Evolutionary conservation across 2,113 vertebrate genomes (phyloP).

Genomic region (Leucoraja erinaceus): DNA sequence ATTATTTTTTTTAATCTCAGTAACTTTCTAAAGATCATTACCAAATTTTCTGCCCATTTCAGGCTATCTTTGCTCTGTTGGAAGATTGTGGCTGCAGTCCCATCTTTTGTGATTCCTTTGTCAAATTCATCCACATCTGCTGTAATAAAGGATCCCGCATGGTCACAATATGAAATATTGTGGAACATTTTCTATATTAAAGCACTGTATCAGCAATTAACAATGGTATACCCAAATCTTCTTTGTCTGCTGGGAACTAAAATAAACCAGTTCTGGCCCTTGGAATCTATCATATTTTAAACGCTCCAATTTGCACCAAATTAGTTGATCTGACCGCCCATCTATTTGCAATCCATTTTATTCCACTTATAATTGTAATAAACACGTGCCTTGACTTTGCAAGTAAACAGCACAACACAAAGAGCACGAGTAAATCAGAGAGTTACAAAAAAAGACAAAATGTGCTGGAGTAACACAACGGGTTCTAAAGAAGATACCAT

Average conservation of each 20-base stretch:
- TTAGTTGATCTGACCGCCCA: background rate
- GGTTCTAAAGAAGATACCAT: too few relatives aligned
- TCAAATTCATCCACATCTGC: background rate
- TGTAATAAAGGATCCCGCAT: background rate
- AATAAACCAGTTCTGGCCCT: background rate
- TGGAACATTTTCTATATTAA: background rate
- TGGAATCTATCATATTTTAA: background rate
- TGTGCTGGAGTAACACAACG: too few relatives aligned
- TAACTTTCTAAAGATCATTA: background rate
- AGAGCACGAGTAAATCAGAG: too few relatives aligned
- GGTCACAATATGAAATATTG: background rate
- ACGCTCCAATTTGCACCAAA: background rate
- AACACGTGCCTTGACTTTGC: too few relatives aligned
- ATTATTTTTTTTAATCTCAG: background rate
- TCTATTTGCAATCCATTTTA: background rate
- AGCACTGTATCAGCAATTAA: too few relatives aligned
- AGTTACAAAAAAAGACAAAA: too few relatives aligned
- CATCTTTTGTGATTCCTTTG: too few relatives aligned
- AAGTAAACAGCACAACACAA: too few relatives aligned
- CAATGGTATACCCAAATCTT: background rate
- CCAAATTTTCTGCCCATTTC: background rate
- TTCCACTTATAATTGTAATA: background rate
- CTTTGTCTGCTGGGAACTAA: background rate
- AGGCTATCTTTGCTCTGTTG: background rate
- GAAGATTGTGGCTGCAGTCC: too few relatives aligned